Base-by-base conservation (phyloP, 2,888 invertebrate genomes). In the Drosophila peninsularis region DNA sequence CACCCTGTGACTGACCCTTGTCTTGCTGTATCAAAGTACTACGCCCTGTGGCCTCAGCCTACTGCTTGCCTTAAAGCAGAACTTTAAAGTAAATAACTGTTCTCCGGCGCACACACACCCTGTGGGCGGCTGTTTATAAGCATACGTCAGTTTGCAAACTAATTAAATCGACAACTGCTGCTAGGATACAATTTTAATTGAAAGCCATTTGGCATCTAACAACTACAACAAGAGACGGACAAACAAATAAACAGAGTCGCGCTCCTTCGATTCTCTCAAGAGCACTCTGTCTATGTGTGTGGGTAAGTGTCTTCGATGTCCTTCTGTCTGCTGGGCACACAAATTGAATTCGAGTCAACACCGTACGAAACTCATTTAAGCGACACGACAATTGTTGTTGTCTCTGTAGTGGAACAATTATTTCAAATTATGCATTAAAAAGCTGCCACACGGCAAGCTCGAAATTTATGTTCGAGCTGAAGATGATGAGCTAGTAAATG, bases 111-210 rank as follows among this genome's bases (percentile, higher is more conserved):
- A 19, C 11, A 19, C 19, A 36, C 39, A 42, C 37, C 50, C 60
- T 61, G 68, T 65, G 9, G 37, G 24, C 10, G 21, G 66, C 60
- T 54, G 42, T 58, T 45, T 53, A 49, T 56, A 67, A 64, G 60
- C 60, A 60, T 30, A 61, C 62, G 67, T 65, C 63, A 74, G 71
- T 76, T 78, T 72, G 71, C 64, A 78, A 80, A 82, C 84, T 85
- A 85, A 85, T 85, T 85, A 86, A 80, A 82, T 77, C 76, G 78
- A 76, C 86, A 80, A 86, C 74, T 78, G 80, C 55, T 66, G 78
- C 75, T 75, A 55, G 66, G 76, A 80, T 78, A 71, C 72, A 80
- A 76, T 79, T 84, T 85, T 85, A 85, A 85, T 85, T 86, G 86
- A 85, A 82, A 75, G 76, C 69, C 82, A 82, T 85, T 84, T 78